A percentile compares a stretch with the other conserved stretches of the same genome.
These are phyloP conservation scores for Auanema sp. DNA, from an alignment of 2,888 invertebrate genomes.

Conservation along the genomic window DNA sequence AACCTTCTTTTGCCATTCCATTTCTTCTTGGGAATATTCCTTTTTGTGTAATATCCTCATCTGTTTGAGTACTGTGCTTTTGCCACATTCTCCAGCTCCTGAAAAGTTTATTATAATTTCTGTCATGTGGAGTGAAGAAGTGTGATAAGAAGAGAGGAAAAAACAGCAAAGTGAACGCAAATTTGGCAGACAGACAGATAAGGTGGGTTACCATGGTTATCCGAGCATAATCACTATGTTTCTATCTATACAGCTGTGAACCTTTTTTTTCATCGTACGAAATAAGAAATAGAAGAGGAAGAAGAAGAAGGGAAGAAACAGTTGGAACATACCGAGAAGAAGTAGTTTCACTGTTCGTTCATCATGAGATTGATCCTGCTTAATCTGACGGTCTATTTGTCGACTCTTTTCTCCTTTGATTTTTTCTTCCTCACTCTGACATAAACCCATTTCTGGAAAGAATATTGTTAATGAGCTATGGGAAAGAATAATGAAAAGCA, in stretches of 20 bases:
- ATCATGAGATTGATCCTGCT: slow-evolving; percentile 41
- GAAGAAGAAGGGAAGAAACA: neutral
- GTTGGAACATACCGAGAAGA: slow-evolving; percentile 47
- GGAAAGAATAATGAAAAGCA: neutral
- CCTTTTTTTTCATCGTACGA: neutral
- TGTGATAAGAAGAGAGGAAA: neutral
- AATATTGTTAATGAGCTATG: slow-evolving; percentile 3
- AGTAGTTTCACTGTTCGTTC: slow-evolving; percentile 58
- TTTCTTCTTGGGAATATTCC: slow-evolving; percentile 45
- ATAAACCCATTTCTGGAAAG: slow-evolving; percentile 52
- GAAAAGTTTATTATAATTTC: slow-evolving; percentile 21
- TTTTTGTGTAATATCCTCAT: slow-evolving; percentile 60
- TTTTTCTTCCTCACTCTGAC: slow-evolving; percentile 62
- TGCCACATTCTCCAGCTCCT: slow-evolving; percentile 80
- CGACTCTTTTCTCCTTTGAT: slow-evolving; percentile 37
- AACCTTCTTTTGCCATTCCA: slow-evolving; percentile 32
- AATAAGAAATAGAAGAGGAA: neutral
- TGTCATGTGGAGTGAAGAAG: slow-evolving; percentile 11
- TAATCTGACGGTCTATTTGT: slow-evolving; percentile 55
- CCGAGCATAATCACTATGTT: neutral
- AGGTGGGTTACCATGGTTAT: no score
- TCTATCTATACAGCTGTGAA: neutral
- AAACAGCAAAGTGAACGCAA: neutral
- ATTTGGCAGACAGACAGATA: neutral
- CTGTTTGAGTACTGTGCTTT: slow-evolving; percentile 87